Base-by-base conservation (phyloP, 2,888 invertebrate genomes). In the Drosophila emarginata region DNA sequence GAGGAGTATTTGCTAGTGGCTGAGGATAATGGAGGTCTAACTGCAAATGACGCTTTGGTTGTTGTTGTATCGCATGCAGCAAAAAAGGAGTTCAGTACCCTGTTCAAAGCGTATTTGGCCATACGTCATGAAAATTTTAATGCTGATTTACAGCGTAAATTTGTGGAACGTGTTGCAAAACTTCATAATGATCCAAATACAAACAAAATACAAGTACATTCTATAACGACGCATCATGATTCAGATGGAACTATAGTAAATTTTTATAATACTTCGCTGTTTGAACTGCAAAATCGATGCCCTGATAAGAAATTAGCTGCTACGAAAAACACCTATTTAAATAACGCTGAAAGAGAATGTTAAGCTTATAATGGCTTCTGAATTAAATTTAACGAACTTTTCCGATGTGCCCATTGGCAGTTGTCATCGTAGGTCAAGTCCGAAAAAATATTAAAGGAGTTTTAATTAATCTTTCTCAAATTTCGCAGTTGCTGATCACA, bases 1-100 rank as follows among this genome's bases (percentile, higher is more conserved):
- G 94, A 94, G 73, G 95, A 96, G 80, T 97, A 97, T 89, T 95
- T 96, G 79, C 92, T 97, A 87, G 94, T 95, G 67, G 96, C 96
- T 52, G 94, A 95, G 88, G 96, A 96, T 89, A 94, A 94, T 9
- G 95, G 94, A 74, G 95, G 95, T 51, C 92, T 95, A 77, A 94
- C 94, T 26, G 97, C 96, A 0, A 95, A 94, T 67, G 97, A 98
- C 91, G 96, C 95, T 64, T 92, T 96, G 12, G 94, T 95, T 67
- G 96, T 97, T 2, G 94, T 95, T 65, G 96, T 96, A 0, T 94
- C 93, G 72, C 73, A 68, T 12, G 94, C 95, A 0, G 94, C 94
- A 0, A 93, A 93, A 53, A 93, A 93, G 66, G 93, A 93, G 0
- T 96, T 95, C 64, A 95, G 94, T 18, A 95, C 96, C 0, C 96